Base-by-base conservation (phyloP, 2,797 vertebrate genomes). In the Cossypha heuglini region DNA sequence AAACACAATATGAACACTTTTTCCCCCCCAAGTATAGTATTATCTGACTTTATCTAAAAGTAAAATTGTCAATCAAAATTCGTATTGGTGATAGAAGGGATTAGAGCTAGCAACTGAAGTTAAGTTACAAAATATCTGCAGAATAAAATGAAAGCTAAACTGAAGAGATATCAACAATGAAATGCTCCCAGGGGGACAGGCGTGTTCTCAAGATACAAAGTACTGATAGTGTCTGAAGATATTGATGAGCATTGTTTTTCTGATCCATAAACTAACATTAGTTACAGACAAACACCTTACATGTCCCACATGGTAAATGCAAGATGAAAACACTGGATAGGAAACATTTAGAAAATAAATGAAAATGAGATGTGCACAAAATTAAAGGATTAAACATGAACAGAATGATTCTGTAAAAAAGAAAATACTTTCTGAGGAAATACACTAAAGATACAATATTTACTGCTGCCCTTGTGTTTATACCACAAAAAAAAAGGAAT, bases 1-100 rank as follows among this genome's bases (percentile, higher is more conserved):
- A 98, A 97, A 97, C 95, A 98, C 97, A 98, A 97, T 97, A 97
- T 90, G 88, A 98, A 97, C 92, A 96, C 86, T 96, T 90, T 72
- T 51, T 1, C 25, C 73, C 94, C 88, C 66, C 59, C 93, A 96
- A 97, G 96, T 97, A 97, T 31, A 97, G 94, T 89, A 97, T 97
- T 97, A 97, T 97, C 95, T 97, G 95, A 97, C 96, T 96, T 93
- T 80, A 97, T 96, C 86, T 96, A 96, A 96, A 98, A 92, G 94
- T 83, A 97, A 96, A 97, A 97, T 96, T 97, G 94, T 97, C 97
- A 97, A 93, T 95, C 92, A 94, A 97, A 96, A 96, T 80, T 90
- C 91, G 26, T 85, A 96, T 77, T 28, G 55, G 74, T 94, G 92
- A 93, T 51, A 97, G 90, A 92, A 95, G 79, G 89, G 90, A 96